A percentile compares a stretch with the other conserved stretches of the same genome.
Conservation (phyloP, 2,113 vertebrate species). For the Tautogolabrus adspersus region DNA sequence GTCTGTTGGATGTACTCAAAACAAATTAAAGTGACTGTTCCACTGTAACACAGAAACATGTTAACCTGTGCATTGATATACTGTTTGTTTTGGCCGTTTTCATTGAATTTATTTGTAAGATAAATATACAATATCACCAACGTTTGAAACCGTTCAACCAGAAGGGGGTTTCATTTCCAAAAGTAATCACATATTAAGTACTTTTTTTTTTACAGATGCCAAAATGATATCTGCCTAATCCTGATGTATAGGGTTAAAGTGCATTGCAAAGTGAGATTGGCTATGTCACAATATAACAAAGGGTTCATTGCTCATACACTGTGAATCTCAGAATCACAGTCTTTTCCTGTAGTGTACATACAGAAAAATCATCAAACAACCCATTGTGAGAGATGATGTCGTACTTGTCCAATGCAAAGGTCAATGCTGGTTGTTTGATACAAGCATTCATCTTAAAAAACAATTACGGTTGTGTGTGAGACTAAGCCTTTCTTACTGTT, state of each 20-base stretch:
- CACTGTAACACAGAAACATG: not conserved
- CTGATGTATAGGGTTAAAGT: not conserved
- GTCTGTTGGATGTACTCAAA: not conserved
- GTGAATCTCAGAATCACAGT: not conserved
- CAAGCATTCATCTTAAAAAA: slow-evolving; percentile 9
- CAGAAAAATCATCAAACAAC: slow-evolving; percentile 1
- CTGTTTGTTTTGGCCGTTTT: not conserved
- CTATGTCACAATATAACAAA: slow-evolving; percentile 6
- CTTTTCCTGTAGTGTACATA: not conserved
- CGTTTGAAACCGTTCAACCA: not conserved
- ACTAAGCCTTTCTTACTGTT: slow-evolving; percentile 23
- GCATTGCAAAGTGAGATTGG: slow-evolving; percentile 6
- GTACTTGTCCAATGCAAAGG: not conserved
- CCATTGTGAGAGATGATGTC: not conserved
- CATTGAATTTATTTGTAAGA: slow-evolving; percentile 10
- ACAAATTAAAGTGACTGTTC: no score
- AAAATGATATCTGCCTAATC: slow-evolving; percentile 32
- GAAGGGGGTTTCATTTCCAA: not conserved
- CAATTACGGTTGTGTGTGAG: slow-evolving; percentile 10
- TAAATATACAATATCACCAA: not conserved
- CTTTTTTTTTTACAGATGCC: slow-evolving; percentile 30
- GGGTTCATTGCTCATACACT: not conserved
- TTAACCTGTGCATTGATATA: not conserved
- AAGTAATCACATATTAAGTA: not conserved
- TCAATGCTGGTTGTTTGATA: slow-evolving; percentile 9